A percentile compares a stretch with the other conserved stretches of the same genome.
Evolutionary conservation across 2,888 invertebrate genomes (phyloP).

Genomic region (Graphium colonna): DNA sequence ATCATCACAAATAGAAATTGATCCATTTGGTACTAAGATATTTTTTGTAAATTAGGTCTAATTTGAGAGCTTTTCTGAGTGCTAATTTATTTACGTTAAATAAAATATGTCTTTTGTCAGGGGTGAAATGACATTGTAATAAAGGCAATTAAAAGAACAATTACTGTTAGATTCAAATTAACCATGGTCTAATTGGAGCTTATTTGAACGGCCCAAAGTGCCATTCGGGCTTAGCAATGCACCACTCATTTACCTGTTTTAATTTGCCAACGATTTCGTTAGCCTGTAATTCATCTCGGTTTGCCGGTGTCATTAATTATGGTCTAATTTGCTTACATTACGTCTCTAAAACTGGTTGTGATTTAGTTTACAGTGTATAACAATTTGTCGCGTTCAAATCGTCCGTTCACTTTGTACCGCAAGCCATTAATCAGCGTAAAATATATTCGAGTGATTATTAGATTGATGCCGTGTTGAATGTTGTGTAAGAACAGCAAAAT

Average conservation of each 20-base stretch:
- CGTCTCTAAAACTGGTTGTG: conserved; percentile 15
- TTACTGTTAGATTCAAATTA: background rate
- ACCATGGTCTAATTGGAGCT: background rate
- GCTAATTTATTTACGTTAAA: too few relatives aligned
- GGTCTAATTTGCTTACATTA: conserved; percentile 18
- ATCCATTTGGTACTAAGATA: too few relatives aligned
- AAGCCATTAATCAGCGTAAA: conserved; percentile 13
- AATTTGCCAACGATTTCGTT: conserved; percentile 5
- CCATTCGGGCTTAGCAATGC: background rate
- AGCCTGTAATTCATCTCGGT: conserved; percentile 6
- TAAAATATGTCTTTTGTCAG: too few relatives aligned
- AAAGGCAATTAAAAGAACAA: background rate
- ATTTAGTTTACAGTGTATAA: conserved; percentile 16
- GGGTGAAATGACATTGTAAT: too few relatives aligned
- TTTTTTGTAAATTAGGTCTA: too few relatives aligned
- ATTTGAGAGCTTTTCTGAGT: too few relatives aligned
- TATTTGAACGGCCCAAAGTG: background rate
- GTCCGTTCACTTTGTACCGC: conserved; percentile 5
- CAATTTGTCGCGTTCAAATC: conserved; percentile 17
- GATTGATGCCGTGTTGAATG: background rate
- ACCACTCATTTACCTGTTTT: conserved; percentile 1
- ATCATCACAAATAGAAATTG: too few relatives aligned
- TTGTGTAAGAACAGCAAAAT: background rate
- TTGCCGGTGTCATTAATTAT: conserved; percentile 13
- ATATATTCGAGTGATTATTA: conserved; percentile 1